Percentiles rank a stretch among this genome's conserved stretches.
phyloP scores from a whole-genome alignment of 1,140 invertebrate genomes.

The Anthonomus grandis region DNA sequence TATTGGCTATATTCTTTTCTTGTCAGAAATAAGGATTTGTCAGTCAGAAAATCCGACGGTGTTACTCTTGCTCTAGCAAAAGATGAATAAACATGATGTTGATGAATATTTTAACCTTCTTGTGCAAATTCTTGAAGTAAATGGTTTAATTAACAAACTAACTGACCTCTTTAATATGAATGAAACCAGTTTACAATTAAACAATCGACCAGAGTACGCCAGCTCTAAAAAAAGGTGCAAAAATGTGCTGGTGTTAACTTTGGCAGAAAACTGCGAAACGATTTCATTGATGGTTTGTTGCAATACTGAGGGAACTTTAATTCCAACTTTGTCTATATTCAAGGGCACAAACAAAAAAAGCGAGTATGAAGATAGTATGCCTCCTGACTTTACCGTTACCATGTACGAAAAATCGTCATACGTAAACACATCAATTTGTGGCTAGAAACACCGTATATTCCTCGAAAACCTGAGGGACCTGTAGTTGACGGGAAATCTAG shows the following conservation, averaged over 20 bases:
- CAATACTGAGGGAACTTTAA: constrained; percentile 37
- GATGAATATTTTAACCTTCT: constrained; percentile 27
- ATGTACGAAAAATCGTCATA: constrained; percentile 46
- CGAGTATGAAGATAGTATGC: constrained; percentile 42
- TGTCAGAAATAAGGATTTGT: constrained; percentile 2
- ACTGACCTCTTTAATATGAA: constrained; percentile 31
- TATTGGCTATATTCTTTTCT: no score
- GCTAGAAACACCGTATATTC: constrained; percentile 39
- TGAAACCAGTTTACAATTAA: no score
- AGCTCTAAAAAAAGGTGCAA: constrained; percentile 40
- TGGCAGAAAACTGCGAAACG: constrained; percentile 44
- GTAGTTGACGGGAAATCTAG: constrained; percentile 25
- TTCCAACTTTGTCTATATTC: constrained; percentile 39
- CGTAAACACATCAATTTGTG: constrained; percentile 45
- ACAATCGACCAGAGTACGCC: constrained; percentile 38
- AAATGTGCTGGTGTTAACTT: constrained; percentile 36
- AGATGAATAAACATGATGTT: constrained; percentile 6
- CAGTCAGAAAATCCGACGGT: constrained; percentile 18
- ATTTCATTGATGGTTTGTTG: constrained; percentile 39
- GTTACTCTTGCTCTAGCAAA: constrained; percentile 10
- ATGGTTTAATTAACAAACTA: no score
- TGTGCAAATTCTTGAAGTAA: no score
- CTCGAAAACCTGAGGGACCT: constrained; percentile 30
- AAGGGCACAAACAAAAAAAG: constrained; percentile 45
- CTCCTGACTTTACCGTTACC: constrained; percentile 35